These are phyloP conservation scores for Brachyopa scutellaris DNA, from an alignment of 2,888 invertebrate species.

Conservation along the genomic window DNA sequence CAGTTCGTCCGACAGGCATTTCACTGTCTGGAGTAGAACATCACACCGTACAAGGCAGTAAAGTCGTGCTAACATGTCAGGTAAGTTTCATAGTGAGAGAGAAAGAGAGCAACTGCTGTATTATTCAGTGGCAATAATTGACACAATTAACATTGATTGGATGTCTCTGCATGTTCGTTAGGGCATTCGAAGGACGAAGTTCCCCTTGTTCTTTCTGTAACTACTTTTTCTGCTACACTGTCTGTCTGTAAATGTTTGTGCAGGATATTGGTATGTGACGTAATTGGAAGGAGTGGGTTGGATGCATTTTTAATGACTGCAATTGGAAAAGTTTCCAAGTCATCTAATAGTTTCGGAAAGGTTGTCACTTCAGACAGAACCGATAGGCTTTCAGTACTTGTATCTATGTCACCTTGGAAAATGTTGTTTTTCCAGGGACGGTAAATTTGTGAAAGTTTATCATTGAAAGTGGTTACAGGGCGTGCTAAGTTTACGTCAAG, in stretches of 20 bases:
- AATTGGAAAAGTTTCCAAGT: slow-evolving; percentile 5
- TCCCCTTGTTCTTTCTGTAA: background rate
- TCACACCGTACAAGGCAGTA: slow-evolving; percentile 91
- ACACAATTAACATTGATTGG: slow-evolving; percentile 67
- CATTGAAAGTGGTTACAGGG: no score
- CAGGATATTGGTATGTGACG: background rate
- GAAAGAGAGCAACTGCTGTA: slow-evolving; percentile 15
- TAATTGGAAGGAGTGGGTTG: slow-evolving; percentile 16
- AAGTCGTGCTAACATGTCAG: slow-evolving; percentile 89
- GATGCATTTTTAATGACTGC: slow-evolving; percentile 40
- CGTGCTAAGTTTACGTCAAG: no score
- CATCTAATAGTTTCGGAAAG: background rate
- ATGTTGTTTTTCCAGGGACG: no score
- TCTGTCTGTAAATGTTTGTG: background rate
- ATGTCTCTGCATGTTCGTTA: slow-evolving; percentile 65
- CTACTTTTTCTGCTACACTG: background rate
- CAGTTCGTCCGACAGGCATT: slow-evolving; percentile 92
- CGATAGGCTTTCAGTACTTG: no score
- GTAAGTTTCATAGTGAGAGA: slow-evolving; percentile 77
- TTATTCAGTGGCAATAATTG: slow-evolving; percentile 69
- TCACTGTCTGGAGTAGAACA: slow-evolving; percentile 89
- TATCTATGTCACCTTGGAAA: no score
- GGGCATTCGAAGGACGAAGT: slow-evolving; percentile 32
- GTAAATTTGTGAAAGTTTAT: no score
- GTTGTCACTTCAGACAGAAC: background rate